A percentile compares a stretch with the other conserved stretches of the same genome.
Evolutionary conservation across 2,797 vertebrate genomes (phyloP).

Genomic region (Gymnopithys bicolor): DNA sequence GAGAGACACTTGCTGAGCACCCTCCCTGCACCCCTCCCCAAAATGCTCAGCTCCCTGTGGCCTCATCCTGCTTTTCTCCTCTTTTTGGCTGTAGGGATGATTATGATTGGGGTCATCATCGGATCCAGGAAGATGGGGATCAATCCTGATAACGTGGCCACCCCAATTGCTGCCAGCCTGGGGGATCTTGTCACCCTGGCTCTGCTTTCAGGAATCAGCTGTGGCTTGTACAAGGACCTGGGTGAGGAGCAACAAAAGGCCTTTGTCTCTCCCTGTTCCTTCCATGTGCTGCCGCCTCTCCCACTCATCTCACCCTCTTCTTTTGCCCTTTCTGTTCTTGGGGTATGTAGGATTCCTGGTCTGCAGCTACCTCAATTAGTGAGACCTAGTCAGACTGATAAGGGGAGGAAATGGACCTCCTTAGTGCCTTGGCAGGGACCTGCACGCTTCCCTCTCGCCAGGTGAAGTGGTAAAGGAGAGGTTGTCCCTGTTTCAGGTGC

Average conservation of each 20-base stretch:
- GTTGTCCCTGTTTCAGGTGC: not conserved
- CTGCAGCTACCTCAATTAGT: not conserved
- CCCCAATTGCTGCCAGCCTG: slow-evolving; percentile 95
- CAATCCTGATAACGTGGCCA: slow-evolving; percentile 97
- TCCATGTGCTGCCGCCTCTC: not conserved
- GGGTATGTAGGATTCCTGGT: not conserved
- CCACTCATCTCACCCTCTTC: not conserved
- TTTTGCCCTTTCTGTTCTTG: not conserved
- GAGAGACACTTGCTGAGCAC: not conserved
- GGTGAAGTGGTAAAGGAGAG: not conserved
- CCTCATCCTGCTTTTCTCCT: not conserved
- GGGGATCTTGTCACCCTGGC: slow-evolving; percentile 97
- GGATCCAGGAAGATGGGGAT: slow-evolving; percentile 95
- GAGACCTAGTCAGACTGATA: not conserved
- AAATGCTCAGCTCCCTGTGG: not conserved
- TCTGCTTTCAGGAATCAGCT: slow-evolving; percentile 94
- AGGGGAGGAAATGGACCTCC: not conserved
- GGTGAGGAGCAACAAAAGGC: slow-evolving; percentile 75
- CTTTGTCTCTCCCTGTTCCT: not conserved
- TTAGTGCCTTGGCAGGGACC: not conserved
- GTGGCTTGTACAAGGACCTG: slow-evolving; percentile 91
- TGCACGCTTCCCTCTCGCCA: not conserved
- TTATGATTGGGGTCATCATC: slow-evolving; percentile 98
- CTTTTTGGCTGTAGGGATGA: slow-evolving; percentile 82
- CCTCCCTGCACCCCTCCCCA: not conserved